Base-by-base conservation (phyloP, 2,888 invertebrate species). In the Stenurella melanura region DNA sequence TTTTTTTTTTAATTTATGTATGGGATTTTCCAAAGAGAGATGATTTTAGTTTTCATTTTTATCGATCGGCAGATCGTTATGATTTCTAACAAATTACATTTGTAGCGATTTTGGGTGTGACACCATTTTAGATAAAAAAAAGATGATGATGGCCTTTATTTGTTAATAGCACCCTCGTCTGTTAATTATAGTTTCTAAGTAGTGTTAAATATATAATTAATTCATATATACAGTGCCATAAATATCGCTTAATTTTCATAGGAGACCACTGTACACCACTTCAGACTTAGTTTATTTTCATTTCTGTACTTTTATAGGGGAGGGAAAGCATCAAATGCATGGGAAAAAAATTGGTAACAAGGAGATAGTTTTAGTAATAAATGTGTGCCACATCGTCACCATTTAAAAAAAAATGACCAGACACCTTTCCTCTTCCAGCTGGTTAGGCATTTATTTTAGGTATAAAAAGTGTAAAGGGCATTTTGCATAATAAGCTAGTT, bases 81-180 rank as follows among this genome's bases (percentile, higher is more conserved):
- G 21, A 58, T 58, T 58, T 58, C 19, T 21, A 58, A 7, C 58
- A 17, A 6, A 42, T 17, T 21, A 60, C 70, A 70, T 60, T 60
- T 70, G 60, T 70, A 38, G 70, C 42, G n/a, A 50, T 50, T 50
- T 50, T 6, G n/a, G 50, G 50, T 58, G 58, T 58, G 19, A 12
- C 58, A 12, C 58, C 7, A 42, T 21, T 67, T 67, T 54, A 11
- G 26, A 9, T 67, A 5, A 54, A 67, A n/a, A 19, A 10, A 10
- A 60, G 18, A 18, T 42, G 7, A 64, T 42, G 34, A 54, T 10
- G n/a, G n/a, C 50, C n/a, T 67, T 67, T 67, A 63, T 63, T 17
- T 56, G 54, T 67, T 67, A 26, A 67, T 72, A 63, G 61, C 71
- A 63, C 71, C 63, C 63, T 63, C 71, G n/a, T 50, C 54, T 57